Conservation (phyloP, 2,113 vertebrate genomes). For the Percopsis transmontana region DNA sequence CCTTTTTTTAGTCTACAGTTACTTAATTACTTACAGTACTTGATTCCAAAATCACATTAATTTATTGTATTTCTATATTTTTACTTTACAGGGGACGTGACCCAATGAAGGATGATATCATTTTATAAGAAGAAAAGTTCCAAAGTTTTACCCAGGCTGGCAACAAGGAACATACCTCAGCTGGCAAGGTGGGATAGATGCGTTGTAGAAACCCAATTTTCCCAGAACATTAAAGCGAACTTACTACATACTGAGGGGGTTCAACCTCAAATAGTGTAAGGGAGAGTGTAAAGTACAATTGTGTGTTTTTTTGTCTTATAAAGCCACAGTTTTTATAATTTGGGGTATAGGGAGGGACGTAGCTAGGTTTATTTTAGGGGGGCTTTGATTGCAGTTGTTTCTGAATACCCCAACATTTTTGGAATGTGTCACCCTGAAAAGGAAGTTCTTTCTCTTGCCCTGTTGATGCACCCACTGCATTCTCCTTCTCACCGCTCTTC, state of each 20-base stretch:
- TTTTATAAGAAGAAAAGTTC: slow-evolving; percentile 19
- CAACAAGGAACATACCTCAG: slow-evolving; percentile 4
- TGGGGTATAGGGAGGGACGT: no score
- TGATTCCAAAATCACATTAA: slow-evolving; percentile 1
- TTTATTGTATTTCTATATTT: slow-evolving; percentile 33
- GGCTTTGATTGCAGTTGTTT: no score
- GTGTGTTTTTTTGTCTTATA: no score
- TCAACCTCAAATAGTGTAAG: background rate
- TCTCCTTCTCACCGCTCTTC: no score
- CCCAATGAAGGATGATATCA: slow-evolving; percentile 29
- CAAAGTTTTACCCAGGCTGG: slow-evolving; percentile 8
- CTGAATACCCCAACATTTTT: no score
- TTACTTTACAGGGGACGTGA: slow-evolving; percentile 26
- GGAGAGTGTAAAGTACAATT: background rate
- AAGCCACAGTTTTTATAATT: no score
- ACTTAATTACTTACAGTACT: no score
- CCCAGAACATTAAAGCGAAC: background rate
- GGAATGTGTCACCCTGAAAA: no score
- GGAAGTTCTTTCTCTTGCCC: no score
- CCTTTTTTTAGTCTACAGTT: slow-evolving; percentile 23
- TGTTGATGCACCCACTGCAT: no score
- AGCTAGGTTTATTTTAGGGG: no score
- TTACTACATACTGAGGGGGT: background rate
- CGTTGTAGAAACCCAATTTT: background rate
- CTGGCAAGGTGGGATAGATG: slow-evolving; percentile 6